phyloP scores from a whole-genome alignment of 1,140 invertebrate genomes.

The Cyclargus thomasi region DNA sequence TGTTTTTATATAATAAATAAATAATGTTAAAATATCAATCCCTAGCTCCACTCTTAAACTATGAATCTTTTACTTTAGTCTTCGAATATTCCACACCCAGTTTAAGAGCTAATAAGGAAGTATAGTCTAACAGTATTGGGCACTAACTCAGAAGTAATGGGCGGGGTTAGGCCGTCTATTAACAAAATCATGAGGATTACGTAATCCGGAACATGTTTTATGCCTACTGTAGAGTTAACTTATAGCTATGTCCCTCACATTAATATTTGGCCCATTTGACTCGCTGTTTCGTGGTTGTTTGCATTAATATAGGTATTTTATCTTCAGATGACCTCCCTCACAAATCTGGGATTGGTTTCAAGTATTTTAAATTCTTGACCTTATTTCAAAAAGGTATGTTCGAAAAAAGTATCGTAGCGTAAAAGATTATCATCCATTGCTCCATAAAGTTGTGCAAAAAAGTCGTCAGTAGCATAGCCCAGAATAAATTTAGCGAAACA shows the following conservation, averaged over 20 bases:
- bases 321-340: background rate
- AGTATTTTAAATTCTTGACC: no score
- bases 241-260: background rate
- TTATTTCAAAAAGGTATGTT: no score
- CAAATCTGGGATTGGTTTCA: no score
- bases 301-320: background rate
- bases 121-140: background rate
- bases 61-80: no score
- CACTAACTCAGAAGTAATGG: constrained; percentile 2
- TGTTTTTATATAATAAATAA: no score
- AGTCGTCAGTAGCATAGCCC: background rate
- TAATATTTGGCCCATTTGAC: background rate
- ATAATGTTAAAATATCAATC: no score
- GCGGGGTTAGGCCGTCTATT: background rate
- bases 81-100: constrained; percentile 4
- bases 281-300: background rate
- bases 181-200: constrained; percentile 11
- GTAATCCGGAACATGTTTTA: constrained; percentile 8
- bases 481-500: background rate
- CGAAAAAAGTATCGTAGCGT: no score
- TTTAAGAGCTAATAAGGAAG: constrained; percentile 7
- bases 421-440: no score
- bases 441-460: background rate
- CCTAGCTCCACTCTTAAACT: no score
- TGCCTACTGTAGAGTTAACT: background rate